Evolutionary conservation across 2,113 vertebrate genomes (phyloP), one percentile per base, ranked within the genome.

Genomic region (Leptosomus discolor): DNA sequence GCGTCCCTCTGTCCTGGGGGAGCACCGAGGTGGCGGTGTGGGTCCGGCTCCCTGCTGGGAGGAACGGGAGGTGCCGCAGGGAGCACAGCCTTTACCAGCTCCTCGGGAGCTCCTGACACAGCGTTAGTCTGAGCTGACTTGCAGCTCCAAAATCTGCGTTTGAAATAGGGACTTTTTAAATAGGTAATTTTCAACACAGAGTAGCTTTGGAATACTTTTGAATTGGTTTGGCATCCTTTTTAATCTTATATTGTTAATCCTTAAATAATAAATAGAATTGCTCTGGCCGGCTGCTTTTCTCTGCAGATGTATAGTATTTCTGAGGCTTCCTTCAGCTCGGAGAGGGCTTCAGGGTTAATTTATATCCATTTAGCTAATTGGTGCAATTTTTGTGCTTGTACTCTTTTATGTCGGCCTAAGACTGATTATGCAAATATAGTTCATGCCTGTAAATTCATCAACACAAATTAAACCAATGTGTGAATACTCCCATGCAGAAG

Each of bases 401-500:
- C 63, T 76, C 78, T 77, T 86, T 78, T 43, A 56, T 81, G 50
- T 64, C 77, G 90, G 65, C 41, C 86, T 68, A 92, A 86, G 73
- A 84, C 64, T 89, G 76, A 94, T 95, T 92, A 96, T 94, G 95
- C 65, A 96, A 89, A 96, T 95, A 71, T 76, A 79, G 93, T 95
- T 94, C 96, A 97, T 94, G 94, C 68, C 93, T 94, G 80, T 92
- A 96, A 97, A 97, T 97, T 94, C 86, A 89, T 92, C 61, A 87
- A 84, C 91, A 64, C 88, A 85, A 91, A 96, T 92, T 94, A 95
- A 96, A 92, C 54, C 46, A 41, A 15, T 34, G 50, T 36, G 34
- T 58, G 67, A 94, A 85, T 68, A 56, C 60, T 53, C n/a, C 23
- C 39, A 86, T 32, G 34, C 64, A 89, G 71, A 94, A 95, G 65